Evolutionary conservation across 2,797 vertebrate species (phyloP), one percentile per base, ranked within the genome.

Genomic region (Acridotheres tristis): DNA sequence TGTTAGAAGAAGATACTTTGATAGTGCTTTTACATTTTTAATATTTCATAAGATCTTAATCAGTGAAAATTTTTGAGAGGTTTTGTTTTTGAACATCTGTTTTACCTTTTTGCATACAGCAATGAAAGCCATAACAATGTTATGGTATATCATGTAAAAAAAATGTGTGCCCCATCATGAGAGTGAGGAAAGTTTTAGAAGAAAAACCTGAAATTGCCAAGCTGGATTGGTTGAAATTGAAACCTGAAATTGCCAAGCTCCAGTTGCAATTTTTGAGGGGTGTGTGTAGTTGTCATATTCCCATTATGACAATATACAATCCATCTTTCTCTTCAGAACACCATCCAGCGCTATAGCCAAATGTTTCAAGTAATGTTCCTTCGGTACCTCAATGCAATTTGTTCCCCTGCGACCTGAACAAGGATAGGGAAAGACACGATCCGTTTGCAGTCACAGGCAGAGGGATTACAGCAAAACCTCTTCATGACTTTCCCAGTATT

Each of bases 71-170:
- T 53, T 65, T 38, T 9, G 12, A n/a, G 21, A 45, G 15, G 23
- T 13, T 67, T 59, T 51, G 21, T 23, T 69, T 65, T n/a, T 27
- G 45, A 67, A 59, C 16, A 23, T 26, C 10, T 25, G 4, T 51
- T 66, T 29, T 36, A 25, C 8, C 13, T 54, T 71, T 82, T 26
- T 42, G 8, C 16, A 29, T 23, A 7, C 36, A 58, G 48, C 13
- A 77, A 32, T 11, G 15, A 14, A 65, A 73, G 13, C 1, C 25
- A 2, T 55, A 51, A 27, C 11, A 54, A 10, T 40, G 25, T 16
- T 61, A 9, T 0, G 1, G 20, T 38, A 14, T 47, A 54, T 34
- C 2, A 12, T 1, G 4, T 27, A 13, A 57, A 26, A 51, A 4
- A 7, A 13, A 12, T 30, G 90, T 38, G 9, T 54, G 15, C 11